These are phyloP conservation scores for Acanthiza pusilla DNA, from an alignment of 2,797 vertebrate species.

Conservation along the genomic window DNA sequence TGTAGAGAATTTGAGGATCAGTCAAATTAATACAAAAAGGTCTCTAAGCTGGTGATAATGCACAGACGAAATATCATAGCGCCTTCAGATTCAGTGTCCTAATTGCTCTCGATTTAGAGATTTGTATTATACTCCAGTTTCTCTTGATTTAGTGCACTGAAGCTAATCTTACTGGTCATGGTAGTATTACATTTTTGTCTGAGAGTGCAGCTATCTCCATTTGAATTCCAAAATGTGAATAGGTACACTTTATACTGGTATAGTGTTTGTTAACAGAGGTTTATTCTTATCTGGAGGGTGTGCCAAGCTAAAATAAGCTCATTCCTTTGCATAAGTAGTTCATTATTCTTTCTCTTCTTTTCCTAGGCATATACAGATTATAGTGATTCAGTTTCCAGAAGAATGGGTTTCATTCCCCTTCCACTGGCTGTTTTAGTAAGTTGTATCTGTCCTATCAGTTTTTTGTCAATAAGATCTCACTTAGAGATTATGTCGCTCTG, in stretches of 20 bases:
- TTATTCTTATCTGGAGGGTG: neutral
- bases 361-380: slow-evolving; percentile 94
- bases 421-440: slow-evolving; percentile 95
- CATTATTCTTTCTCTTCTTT: neutral
- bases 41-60: neutral
- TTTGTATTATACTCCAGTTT: neutral
- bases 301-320: slow-evolving; percentile 11
- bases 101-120: slow-evolving; percentile 24
- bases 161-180: slow-evolving; percentile 17
- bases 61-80: neutral
- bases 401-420: slow-evolving; percentile 98
- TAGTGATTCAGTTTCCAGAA: slow-evolving; percentile 94
- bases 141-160: neutral
- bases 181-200: neutral
- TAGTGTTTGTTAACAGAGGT: neutral
- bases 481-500: neutral
- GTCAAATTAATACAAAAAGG: neutral
- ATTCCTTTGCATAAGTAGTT: neutral
- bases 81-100: neutral
- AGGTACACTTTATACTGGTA: neutral
- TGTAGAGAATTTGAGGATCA: neutral
- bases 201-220: neutral
- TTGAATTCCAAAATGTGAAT: slow-evolving; percentile 3
- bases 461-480: neutral
- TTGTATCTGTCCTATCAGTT: neutral